phyloP scores from a whole-genome alignment of 2,888 invertebrate genomes.

The Diloba caeruleocephala region DNA sequence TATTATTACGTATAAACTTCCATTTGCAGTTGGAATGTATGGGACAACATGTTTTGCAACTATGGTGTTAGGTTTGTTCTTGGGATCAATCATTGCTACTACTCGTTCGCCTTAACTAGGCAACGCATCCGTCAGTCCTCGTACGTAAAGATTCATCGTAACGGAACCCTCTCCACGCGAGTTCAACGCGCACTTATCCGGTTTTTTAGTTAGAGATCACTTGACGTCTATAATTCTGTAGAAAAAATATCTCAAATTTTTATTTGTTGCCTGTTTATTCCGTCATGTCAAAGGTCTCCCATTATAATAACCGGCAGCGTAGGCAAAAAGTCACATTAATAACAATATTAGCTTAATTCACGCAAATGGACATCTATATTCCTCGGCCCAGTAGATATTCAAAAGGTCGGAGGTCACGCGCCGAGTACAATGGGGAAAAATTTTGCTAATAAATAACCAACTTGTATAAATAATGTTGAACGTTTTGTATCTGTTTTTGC shows the following conservation, averaged over 20 bases:
- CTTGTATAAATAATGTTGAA: slow-evolving; percentile 61
- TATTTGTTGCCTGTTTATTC: slow-evolving; percentile 4
- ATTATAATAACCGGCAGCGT: slow-evolving; percentile 19
- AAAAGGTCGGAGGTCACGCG: slow-evolving; percentile 37
- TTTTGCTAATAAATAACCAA: slow-evolving; percentile 60
- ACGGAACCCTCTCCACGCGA: too few relatives aligned
- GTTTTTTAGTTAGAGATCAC: too few relatives aligned
- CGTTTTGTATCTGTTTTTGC: slow-evolving; percentile 64
- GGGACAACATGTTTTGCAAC: too few relatives aligned
- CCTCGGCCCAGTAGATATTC: slow-evolving; percentile 13
- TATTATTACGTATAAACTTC: too few relatives aligned
- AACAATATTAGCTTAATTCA: slow-evolving; percentile 32
- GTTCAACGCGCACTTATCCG: too few relatives aligned
- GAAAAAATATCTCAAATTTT: not conserved
- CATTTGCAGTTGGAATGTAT: too few relatives aligned
- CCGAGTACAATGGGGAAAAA: slow-evolving; percentile 46
- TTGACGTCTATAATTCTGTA: not conserved
- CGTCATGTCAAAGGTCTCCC: slow-evolving; percentile 9
- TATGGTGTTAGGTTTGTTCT: too few relatives aligned
- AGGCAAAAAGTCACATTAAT: slow-evolving; percentile 19
- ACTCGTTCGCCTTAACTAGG: too few relatives aligned
- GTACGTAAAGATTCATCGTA: too few relatives aligned
- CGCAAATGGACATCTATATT: slow-evolving; percentile 38
- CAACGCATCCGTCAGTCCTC: too few relatives aligned
- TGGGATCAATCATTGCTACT: too few relatives aligned